Conservation (phyloP, 2,113 vertebrate species). For the Ptilonorhynchus violaceus region DNA sequence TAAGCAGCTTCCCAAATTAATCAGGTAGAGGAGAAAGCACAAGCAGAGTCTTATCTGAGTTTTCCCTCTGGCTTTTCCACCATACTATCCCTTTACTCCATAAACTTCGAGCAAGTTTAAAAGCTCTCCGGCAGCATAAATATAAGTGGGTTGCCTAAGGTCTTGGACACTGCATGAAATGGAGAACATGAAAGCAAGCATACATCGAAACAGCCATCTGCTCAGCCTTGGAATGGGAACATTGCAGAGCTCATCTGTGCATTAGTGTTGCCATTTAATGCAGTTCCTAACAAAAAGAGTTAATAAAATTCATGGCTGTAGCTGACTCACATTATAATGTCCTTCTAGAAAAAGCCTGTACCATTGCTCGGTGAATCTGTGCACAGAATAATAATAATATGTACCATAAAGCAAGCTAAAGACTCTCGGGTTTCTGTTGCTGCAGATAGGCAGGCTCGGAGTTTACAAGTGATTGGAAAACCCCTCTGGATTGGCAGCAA, state of each 20-base stretch:
- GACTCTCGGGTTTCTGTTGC: slow-evolving; percentile 16
- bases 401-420: background rate
- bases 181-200: slow-evolving; percentile 47
- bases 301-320: slow-evolving; percentile 57
- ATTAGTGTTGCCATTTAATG: slow-evolving; percentile 56
- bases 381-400: slow-evolving; percentile 51
- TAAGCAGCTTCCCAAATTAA: slow-evolving; percentile 20
- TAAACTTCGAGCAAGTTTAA: slow-evolving; percentile 40
- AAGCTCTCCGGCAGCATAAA: slow-evolving; percentile 13
- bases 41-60: slow-evolving; percentile 35
- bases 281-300: slow-evolving; percentile 54
- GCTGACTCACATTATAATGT: slow-evolving; percentile 60
- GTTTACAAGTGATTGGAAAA: background rate
- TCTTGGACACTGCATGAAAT: slow-evolving; percentile 38
- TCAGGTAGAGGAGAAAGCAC: background rate
- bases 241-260: slow-evolving; percentile 42
- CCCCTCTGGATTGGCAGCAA: background rate
- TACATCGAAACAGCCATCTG: slow-evolving; percentile 54
- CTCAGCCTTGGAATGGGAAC: slow-evolving; percentile 46
- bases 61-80: slow-evolving; percentile 46
- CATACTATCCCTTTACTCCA: background rate
- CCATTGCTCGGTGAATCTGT: slow-evolving; percentile 27
- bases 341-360: background rate
- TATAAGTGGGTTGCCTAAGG: slow-evolving; percentile 20
- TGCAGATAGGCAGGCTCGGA: background rate